A percentile compares a stretch with the other conserved stretches of the same genome.
Evolutionary conservation across 2,113 vertebrate genomes (phyloP).

Genomic region (Poecile atricapillus): DNA sequence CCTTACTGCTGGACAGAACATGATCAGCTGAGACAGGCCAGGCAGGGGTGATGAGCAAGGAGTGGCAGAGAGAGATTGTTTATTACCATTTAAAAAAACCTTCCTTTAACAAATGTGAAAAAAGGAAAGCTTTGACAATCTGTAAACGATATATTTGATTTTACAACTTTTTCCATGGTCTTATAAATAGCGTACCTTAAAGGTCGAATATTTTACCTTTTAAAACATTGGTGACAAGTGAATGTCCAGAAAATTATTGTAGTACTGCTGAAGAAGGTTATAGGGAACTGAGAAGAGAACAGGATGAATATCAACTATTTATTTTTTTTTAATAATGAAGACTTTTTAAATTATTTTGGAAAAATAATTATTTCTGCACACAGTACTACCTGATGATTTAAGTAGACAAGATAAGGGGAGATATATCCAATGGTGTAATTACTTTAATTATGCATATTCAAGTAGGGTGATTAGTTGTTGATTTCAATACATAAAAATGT

Average conservation of each 20-base stretch:
- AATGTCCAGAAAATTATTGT: background rate
- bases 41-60: fast-evolving
- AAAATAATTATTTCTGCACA: background rate
- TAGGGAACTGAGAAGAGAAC: background rate
- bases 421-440: background rate
- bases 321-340: background rate
- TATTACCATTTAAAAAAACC: background rate
- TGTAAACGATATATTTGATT: background rate
- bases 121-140: background rate
- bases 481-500: background rate
- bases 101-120: background rate
- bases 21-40: fast-evolving
- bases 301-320: background rate
- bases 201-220: background rate
- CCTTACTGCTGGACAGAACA: background rate
- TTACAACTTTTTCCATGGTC: fast-evolving
- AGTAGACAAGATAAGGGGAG: background rate
- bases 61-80: background rate
- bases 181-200: background rate
- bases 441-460: background rate
- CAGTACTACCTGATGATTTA: background rate
- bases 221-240: background rate
- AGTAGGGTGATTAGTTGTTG: background rate
- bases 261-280: background rate
- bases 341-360: background rate